These are phyloP conservation scores for Nerophis ophidion DNA, from an alignment of 2,113 vertebrate species.

Conservation along the genomic window DNA sequence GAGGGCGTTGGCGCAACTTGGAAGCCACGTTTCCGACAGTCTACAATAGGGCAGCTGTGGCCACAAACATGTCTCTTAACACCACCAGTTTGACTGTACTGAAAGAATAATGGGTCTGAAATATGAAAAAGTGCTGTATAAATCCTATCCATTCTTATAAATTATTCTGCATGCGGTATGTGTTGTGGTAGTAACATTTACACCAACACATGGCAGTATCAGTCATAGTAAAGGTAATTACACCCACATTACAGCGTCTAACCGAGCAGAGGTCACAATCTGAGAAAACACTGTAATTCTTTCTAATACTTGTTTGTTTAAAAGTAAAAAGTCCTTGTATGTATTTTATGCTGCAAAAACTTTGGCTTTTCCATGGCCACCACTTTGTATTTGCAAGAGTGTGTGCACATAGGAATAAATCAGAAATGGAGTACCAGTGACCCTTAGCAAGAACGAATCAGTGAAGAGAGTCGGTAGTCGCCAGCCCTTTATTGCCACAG, in stretches of 20 bases:
- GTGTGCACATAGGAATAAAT: conserved; percentile 1
- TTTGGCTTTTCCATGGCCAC: neutral
- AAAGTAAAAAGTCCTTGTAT: neutral
- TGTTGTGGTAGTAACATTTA: too few relatives aligned
- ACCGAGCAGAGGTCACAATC: neutral
- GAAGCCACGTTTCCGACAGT: too few relatives aligned
- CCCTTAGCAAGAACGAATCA: conserved; percentile 15
- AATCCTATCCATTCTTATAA: too few relatives aligned
- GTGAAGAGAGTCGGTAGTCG: conserved; percentile 35
- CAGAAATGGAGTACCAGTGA: conserved; percentile 1
- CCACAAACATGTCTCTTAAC: too few relatives aligned
- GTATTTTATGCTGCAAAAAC: neutral
- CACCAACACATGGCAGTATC: neutral
- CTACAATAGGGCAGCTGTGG: too few relatives aligned
- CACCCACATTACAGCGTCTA: neutral
- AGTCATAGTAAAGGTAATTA: neutral
- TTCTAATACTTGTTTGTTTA: neutral
- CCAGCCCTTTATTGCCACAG: conserved; percentile 18
- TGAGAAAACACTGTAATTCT: too few relatives aligned
- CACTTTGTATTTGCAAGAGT: neutral
- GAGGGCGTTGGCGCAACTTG: too few relatives aligned
- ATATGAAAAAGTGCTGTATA: too few relatives aligned
- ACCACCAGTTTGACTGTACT: too few relatives aligned
- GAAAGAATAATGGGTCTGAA: too few relatives aligned
- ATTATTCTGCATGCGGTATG: too few relatives aligned